Evolutionary conservation across 2,888 invertebrate species (phyloP).

Genomic region (Neoascia interrupta): DNA sequence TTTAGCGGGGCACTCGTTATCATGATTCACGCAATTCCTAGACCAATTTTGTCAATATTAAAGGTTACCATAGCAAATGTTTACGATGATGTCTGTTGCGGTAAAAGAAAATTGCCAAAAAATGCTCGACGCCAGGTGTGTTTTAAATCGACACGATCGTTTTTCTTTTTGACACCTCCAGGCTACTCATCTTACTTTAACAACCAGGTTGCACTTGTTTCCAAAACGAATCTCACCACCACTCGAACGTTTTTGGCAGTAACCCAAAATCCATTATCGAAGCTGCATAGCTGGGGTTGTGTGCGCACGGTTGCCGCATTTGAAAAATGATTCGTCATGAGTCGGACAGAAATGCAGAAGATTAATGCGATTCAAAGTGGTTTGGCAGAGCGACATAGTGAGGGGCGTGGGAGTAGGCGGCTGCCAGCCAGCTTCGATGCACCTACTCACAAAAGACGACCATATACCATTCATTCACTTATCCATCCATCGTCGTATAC

Average conservation of each 20-base stretch:
- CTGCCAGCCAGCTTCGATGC: slow-evolving; percentile 42
- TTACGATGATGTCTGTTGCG: no score
- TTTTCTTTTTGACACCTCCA: no score
- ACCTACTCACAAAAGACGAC: slow-evolving; percentile 63
- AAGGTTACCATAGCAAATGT: no score
- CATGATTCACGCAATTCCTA: no score
- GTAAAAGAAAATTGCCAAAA: no score
- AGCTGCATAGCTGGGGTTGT: slow-evolving; percentile 58
- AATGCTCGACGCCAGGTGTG: no score
- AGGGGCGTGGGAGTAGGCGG: slow-evolving; percentile 60
- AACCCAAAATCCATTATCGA: slow-evolving; percentile 67
- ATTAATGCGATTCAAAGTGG: slow-evolving; percentile 68
- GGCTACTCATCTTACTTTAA: slow-evolving; percentile 55
- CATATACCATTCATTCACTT: slow-evolving; percentile 68
- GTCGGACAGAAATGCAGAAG: slow-evolving; percentile 62
- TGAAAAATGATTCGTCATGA: slow-evolving; percentile 70
- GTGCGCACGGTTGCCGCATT: slow-evolving; percentile 62
- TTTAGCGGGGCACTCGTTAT: no score
- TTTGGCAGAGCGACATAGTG: slow-evolving; percentile 60
- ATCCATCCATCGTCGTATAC: slow-evolving; percentile 62
- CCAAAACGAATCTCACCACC: slow-evolving; percentile 9
- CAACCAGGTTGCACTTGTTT: slow-evolving; percentile 43
- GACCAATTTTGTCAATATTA: no score
- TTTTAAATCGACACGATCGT: no score
- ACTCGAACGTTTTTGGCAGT: slow-evolving; percentile 40